These are phyloP conservation scores for Pitangus sulphuratus DNA, from an alignment of 2,797 vertebrate genomes.

Conservation along the genomic window DNA sequence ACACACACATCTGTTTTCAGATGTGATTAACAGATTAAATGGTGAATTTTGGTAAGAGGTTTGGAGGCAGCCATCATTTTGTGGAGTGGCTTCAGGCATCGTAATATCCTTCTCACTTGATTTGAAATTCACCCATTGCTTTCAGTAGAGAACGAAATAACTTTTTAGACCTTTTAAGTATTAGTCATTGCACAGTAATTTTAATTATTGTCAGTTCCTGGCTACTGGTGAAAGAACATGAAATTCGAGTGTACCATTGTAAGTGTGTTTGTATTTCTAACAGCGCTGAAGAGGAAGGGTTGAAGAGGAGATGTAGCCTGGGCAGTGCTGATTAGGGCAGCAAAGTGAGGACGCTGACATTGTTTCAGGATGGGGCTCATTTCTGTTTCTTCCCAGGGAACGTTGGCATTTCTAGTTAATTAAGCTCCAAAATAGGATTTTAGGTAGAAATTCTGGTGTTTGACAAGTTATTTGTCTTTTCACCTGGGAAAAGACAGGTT, in stretches of 20 bases:
- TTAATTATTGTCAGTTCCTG: constrained; percentile 9
- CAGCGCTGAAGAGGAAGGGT: neutral
- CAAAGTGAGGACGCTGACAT: neutral
- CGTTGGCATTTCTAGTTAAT: neutral
- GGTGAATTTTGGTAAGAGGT: neutral
- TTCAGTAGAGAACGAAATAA: neutral
- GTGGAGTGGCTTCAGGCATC: neutral
- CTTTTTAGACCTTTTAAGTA: neutral
- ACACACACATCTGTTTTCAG: neutral
- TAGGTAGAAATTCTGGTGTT: neutral
- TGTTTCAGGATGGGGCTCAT: neutral
- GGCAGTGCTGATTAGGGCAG: neutral
- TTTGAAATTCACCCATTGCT: neutral
- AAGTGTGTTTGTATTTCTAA: neutral
- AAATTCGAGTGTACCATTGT: neutral
- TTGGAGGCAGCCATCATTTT: neutral
- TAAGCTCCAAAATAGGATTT: neutral
- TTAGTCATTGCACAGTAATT: neutral
- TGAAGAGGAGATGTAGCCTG: neutral
- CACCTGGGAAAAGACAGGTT: neutral
- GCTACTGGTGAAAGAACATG: neutral
- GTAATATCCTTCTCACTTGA: neutral
- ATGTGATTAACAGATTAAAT: neutral
- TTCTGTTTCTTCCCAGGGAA: neutral
- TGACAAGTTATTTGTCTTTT: neutral